phyloP scores from a whole-genome alignment of 2,113 vertebrate species.

The Halichoeres trimaculatus region DNA sequence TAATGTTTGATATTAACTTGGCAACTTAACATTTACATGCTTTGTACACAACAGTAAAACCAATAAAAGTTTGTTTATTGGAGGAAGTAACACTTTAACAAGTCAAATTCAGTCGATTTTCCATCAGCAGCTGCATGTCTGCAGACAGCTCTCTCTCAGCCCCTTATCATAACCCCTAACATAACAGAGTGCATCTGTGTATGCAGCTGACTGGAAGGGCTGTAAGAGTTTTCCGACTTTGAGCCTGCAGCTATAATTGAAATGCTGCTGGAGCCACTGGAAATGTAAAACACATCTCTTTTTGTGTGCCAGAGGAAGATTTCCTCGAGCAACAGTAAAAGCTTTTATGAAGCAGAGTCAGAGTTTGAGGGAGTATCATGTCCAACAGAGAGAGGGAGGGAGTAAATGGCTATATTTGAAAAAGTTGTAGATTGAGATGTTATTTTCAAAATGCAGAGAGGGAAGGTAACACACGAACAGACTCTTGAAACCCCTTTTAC shows the following conservation, averaged over 20 bases:
- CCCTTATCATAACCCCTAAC: slow-evolving; percentile 62
- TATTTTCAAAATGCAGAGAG: slow-evolving; percentile 22
- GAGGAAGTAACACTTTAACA: slow-evolving; percentile 10
- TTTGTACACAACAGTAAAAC: too few species aligned
- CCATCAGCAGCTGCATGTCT: slow-evolving; percentile 41
- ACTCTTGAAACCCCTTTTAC: too few species aligned
- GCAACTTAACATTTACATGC: too few species aligned
- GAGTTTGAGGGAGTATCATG: slow-evolving; percentile 35
- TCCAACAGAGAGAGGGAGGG: background rate
- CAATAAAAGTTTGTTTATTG: background rate
- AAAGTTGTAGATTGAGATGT: slow-evolving; percentile 21
- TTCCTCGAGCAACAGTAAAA: slow-evolving; percentile 47
- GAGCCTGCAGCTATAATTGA: slow-evolving; percentile 58
- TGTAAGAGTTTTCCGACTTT: background rate
- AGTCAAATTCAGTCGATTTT: slow-evolving; percentile 21
- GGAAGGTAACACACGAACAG: slow-evolving; percentile 14
- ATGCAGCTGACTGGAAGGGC: slow-evolving; percentile 47
- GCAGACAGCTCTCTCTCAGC: slow-evolving; percentile 20
- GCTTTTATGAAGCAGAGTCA: slow-evolving; percentile 45
- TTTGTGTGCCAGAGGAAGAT: slow-evolving; percentile 34
- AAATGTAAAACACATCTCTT: slow-evolving; percentile 61
- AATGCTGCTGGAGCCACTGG: slow-evolving; percentile 34
- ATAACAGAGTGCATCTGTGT: slow-evolving; percentile 38
- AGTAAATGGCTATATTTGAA: slow-evolving; percentile 41
- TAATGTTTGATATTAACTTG: too few species aligned